Evolutionary conservation across 2,113 vertebrate species (phyloP).

Genomic region (Atractosteus spatula): DNA sequence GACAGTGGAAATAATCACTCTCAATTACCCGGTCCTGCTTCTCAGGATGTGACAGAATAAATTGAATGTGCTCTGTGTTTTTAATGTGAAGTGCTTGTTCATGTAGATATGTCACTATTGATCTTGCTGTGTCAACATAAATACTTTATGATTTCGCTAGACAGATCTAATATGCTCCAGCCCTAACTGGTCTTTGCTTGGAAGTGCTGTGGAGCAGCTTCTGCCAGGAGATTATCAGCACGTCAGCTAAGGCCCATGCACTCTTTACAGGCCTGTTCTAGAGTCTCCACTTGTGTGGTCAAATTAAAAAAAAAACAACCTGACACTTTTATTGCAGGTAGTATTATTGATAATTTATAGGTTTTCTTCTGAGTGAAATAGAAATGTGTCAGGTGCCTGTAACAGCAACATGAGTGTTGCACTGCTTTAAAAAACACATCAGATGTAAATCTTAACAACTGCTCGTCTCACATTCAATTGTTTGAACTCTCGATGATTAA

Average conservation of each 20-base stretch:
- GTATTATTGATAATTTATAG: constrained; percentile 55
- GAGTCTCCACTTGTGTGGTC: constrained; percentile 46
- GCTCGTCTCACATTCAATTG: not conserved
- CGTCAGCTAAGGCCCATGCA: constrained; percentile 7
- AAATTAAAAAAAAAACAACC: constrained; percentile 45
- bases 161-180: too few species aligned
- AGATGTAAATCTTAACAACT: too few species aligned
- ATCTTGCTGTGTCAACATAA: not conserved
- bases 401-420: too few species aligned
- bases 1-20: constrained; percentile 1
- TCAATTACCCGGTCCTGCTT: not conserved
- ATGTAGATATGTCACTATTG: not conserved
- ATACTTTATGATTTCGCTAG: not conserved
- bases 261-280: not conserved
- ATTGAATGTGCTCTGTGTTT: not conserved
- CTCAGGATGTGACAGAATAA: not conserved
- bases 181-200: not conserved
- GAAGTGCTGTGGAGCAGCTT: not conserved
- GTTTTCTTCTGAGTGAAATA: constrained; percentile 43
- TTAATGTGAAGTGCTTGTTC: not conserved
- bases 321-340: constrained; percentile 66
- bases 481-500: not conserved
- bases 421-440: too few species aligned
- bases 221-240: not conserved
- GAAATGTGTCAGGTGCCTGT: too few species aligned